Percentiles rank a stretch among this genome's conserved stretches.
Evolutionary conservation across 1,140 invertebrate species (phyloP).

Genomic region (Pachypsylla venusta): DNA sequence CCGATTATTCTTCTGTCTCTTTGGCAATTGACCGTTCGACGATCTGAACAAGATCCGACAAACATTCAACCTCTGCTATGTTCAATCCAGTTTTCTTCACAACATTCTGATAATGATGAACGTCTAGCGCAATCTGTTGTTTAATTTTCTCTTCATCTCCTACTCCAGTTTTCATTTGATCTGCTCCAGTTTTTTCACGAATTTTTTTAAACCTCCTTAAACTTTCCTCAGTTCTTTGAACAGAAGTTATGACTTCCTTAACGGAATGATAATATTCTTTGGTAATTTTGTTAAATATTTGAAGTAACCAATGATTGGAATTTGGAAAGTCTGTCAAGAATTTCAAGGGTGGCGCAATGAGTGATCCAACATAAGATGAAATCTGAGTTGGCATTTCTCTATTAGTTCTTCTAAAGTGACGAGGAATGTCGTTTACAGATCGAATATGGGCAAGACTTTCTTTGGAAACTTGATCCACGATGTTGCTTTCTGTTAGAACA

Average conservation of each 20-base stretch:
- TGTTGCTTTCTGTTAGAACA: conserved; percentile 37
- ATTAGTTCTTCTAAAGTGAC: conserved; percentile 84
- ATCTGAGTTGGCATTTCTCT: conserved; percentile 63
- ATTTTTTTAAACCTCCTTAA: conserved; percentile 74
- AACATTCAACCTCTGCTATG: not conserved
- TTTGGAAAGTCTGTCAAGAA: conserved; percentile 43
- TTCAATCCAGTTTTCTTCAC: conserved; percentile 16
- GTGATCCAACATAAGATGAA: conserved; percentile 57
- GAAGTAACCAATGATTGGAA: conserved; percentile 12
- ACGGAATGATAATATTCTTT: conserved; percentile 54
- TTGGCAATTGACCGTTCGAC: not conserved
- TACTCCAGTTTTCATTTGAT: conserved; percentile 28
- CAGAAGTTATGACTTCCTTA: conserved; percentile 70
- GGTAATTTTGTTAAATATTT: conserved; percentile 17
- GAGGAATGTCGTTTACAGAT: conserved; percentile 78
- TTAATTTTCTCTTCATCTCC: conserved; percentile 89
- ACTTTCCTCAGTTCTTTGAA: conserved; percentile 89
- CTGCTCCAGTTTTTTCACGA: conserved; percentile 42
- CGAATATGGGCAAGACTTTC: conserved; percentile 42
- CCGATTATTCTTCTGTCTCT: conserved; percentile 8
- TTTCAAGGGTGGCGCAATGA: conserved; percentile 43
- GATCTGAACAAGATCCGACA: not conserved
- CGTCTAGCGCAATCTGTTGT: conserved; percentile 74
- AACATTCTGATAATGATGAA: conserved; percentile 38
- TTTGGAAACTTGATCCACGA: conserved; percentile 39